These are phyloP conservation scores for Teleiodes luculella DNA, from an alignment of 2,888 invertebrate genomes.

Conservation along the genomic window DNA sequence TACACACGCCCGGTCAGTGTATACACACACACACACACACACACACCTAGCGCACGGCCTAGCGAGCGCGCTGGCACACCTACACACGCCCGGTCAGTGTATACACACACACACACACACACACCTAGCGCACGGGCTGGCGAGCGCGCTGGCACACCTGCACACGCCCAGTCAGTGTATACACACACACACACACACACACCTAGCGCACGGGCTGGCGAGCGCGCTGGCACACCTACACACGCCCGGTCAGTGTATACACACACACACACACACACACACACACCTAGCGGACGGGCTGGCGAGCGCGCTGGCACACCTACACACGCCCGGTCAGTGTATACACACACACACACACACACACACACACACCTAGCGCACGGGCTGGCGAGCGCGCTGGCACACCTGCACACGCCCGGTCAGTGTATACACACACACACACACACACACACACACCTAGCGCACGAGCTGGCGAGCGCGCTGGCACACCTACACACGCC, in stretches of 20 bases:
- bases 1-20: conserved; percentile 85
- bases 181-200: conserved; percentile 71
- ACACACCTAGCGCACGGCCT: conserved; percentile 88
- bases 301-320: conserved; percentile 89
- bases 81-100: conserved; percentile 85
- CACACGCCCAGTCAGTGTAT: conserved; percentile 83
- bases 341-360: too few species aligned
- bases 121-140: conserved; percentile 87
- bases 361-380: conserved; percentile 88
- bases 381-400: conserved; percentile 88
- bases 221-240: conserved; percentile 92
- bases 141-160: conserved; percentile 90
- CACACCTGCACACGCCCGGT: conserved; percentile 90
- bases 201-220: conserved; percentile 89
- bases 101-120: conserved; percentile 66
- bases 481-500: conserved; percentile 90
- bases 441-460: conserved; percentile 87
- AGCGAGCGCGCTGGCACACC: conserved; percentile 89
- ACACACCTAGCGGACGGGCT: conserved; percentile 88
- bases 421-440: conserved; percentile 35
- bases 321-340: conserved; percentile 85
- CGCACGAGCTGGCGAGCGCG: conserved; percentile 89
- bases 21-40: too few species aligned
- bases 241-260: conserved; percentile 77
- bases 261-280: too few species aligned